Evolutionary conservation across 2,113 vertebrate genomes (phyloP), one percentile per base, ranked within the genome.

Genomic region (Hassar affinis): DNA sequence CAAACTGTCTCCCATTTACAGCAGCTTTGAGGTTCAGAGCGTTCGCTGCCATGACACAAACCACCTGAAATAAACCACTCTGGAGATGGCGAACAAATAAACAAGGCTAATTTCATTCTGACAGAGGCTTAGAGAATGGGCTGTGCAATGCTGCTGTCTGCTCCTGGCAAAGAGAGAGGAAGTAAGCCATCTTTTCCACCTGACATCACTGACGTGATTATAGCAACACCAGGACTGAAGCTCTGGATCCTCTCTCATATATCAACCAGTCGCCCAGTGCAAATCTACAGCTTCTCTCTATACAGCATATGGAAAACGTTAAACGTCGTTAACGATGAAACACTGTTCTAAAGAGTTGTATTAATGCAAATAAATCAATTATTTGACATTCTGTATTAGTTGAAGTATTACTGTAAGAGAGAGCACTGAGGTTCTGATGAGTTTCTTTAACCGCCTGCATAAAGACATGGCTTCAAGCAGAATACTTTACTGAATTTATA

Each of bases 131-230:
- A n/a, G 59, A 69, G 38, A 81, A 69, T 71, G 77, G 62, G 61
- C 86, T 83, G 89, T 88, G 87, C 81, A 78, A 57, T 35, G 79
- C 64, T 62, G 7, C 66, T 79, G 38, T 51, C 30, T 38, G 49
- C 82, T 74, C 66, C 82, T 88, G 90, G 89, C 87, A 89, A 86
- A 85, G 78, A 80, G 11, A 35, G 81, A 88, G 92, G 89, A 92
- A 92, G 91, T 87, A 86, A 90, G 84, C 77, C 86, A 88, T 84
- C 85, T 92, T 90, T 92, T 91, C 89, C 90, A 92, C 90, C 90
- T 92, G 90, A 94, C 92, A 91, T 88, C 81, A 83, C 80, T 85
- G 82, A 86, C 72, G 38, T 80, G 75, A 86, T 87, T 88, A 85
- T 22, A 84, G 75, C 80, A 80, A 85, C 81, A 85, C 64, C 17